phyloP scores from a whole-genome alignment of 2,888 invertebrate genomes.

The Nymphalis urticae region DNA sequence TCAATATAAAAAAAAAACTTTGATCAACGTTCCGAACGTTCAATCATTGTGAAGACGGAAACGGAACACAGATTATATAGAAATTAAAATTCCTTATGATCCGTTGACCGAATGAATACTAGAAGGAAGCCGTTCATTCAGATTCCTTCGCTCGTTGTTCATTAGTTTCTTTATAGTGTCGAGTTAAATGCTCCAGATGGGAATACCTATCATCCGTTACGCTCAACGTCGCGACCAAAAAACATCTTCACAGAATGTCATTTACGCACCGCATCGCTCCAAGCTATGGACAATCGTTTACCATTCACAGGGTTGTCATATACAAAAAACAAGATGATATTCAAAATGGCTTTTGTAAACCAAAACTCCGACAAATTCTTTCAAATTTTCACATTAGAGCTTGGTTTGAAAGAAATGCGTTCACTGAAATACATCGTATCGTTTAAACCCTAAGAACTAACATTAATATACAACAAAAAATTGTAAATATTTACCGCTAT shows the following conservation, averaged over 20 bases:
- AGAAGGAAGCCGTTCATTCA: conserved; percentile 38
- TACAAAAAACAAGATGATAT: conserved; percentile 10
- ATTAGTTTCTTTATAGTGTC: conserved; percentile 56
- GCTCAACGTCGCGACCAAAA: conserved; percentile 63
- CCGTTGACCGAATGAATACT: conserved; percentile 35
- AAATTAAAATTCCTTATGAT: conserved; percentile 35
- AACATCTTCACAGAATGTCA: conserved; percentile 68
- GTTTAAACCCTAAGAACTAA: no score
- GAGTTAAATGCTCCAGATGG: conserved; percentile 50
- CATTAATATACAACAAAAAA: no score
- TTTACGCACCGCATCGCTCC: conserved; percentile 55
- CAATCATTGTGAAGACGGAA: conserved; percentile 27
- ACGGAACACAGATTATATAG: conserved; percentile 34
- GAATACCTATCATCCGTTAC: conserved; percentile 65
- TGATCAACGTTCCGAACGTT: not conserved
- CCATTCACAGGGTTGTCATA: conserved; percentile 45
- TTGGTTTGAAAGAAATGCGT: no score
- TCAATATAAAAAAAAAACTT: not conserved
- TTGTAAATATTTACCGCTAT: no score
- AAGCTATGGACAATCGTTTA: conserved; percentile 46
- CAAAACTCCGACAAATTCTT: no score
- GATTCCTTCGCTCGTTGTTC: conserved; percentile 51
- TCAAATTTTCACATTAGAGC: no score
- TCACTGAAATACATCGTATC: no score
- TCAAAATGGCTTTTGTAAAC: no score